A percentile compares a stretch with the other conserved stretches of the same genome.
Evolutionary conservation across 1,140 invertebrate genomes (phyloP).

Genomic region (Zaprionus nigranus): DNA sequence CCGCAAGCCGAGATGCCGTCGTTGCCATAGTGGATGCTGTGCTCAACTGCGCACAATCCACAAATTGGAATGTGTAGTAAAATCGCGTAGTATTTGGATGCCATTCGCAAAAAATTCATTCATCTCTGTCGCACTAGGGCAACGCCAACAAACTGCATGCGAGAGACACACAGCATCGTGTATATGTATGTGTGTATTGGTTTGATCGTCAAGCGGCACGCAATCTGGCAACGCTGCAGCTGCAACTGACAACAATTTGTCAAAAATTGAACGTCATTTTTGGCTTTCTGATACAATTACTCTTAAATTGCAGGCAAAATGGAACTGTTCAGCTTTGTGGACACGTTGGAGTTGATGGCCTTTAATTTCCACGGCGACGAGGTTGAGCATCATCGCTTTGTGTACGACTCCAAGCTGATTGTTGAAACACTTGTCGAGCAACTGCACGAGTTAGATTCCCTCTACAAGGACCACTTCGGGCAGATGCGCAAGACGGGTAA

Average conservation of each 20-base stretch:
- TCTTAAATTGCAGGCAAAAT: conserved; percentile 6
- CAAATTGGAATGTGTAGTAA: conserved; percentile 57
- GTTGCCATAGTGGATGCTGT: conserved; percentile 73
- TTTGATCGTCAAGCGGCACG: neutral
- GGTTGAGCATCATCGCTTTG: conserved; percentile 13
- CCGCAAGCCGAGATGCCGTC: conserved; percentile 56
- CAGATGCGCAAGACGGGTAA: conserved; percentile 38
- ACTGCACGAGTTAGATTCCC: neutral
- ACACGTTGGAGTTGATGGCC: conserved; percentile 28
- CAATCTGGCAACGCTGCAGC: conserved; percentile 30
- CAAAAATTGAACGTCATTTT: neutral
- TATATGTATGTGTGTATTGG: neutral
- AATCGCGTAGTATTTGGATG: conserved; percentile 72
- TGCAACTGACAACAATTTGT: conserved; percentile 1
- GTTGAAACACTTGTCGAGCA: neutral
- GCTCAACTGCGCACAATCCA: conserved; percentile 57
- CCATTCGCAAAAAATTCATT: conserved; percentile 64
- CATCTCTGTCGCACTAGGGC: conserved; percentile 35
- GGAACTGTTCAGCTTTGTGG: conserved; percentile 8
- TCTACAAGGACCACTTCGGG: conserved; percentile 13
- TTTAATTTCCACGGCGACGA: neutral
- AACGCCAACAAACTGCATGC: neutral
- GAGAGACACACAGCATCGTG: no score
- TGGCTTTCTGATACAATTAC: neutral
- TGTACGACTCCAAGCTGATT: conserved; percentile 5